Evolutionary conservation across 2,113 vertebrate genomes (phyloP), one percentile per base, ranked within the genome.

Genomic region (Bothrops jararaca): DNA sequence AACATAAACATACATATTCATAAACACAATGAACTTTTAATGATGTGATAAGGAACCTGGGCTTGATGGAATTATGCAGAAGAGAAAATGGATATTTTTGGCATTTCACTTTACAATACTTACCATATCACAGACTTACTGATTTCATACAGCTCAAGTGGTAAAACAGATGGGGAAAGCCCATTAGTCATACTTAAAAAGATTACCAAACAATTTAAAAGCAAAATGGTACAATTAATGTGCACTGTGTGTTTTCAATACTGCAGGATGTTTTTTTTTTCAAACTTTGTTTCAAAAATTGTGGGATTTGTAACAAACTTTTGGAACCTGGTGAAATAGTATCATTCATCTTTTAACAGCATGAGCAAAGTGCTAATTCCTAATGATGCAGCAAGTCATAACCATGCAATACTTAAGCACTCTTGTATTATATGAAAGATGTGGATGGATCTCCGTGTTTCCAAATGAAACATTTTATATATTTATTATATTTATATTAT

Each of bases 371-470:
- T 42, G 52, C 56, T 91, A 50, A 95, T 95, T 95, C 92, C 89
- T 95, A 94, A 96, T 94, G 93, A 96, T 89, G 90, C 92, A 95
- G 94, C 24, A 96, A 94, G 91, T 91, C 58, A 94, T 89, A 94
- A 7, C 45, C 91, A 88, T 86, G 39, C 86, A 53, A 93, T 85
- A 86, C 24, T 34, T 29, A 86, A 93, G 85, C 54, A 91, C 85
- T 64, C 15, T 86, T 90, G 23, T 69, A 95, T 89, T 87, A 92
- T 94, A 95, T 93, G 87, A 95, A 96, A 91, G 95, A 94, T 93
- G 93, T 50, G 10, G 86, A 4, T 88, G 91, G 85, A 4, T 94
- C 92, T 88, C 91, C 3, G 91, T 93, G 93, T 95, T 90, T 0
- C 93, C 88, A 39, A 94, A 94, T 94, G 93, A 96, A 96, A 94